A percentile compares a stretch with the other conserved stretches of the same genome.
Conservation (phyloP, 2,797 vertebrate species). For the Mus minutoides region DNA sequence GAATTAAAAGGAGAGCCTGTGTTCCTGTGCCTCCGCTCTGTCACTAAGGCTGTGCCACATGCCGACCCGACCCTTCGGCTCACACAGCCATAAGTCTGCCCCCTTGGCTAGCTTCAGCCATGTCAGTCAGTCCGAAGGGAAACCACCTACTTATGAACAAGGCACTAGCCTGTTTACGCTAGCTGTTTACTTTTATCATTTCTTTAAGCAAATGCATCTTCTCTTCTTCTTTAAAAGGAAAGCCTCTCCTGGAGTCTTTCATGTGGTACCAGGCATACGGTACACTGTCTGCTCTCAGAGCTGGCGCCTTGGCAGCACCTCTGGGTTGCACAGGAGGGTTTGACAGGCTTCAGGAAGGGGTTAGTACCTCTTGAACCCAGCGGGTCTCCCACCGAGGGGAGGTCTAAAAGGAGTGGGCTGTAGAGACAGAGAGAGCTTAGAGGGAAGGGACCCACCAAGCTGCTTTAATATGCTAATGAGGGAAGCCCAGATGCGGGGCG, state of each 20-base stretch:
- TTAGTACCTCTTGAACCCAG: constrained; percentile 87
- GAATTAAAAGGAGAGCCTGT: not conserved
- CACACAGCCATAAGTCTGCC: not conserved
- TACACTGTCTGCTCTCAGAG: constrained; percentile 59
- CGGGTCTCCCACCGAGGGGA: constrained; percentile 82
- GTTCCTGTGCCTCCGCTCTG: not conserved
- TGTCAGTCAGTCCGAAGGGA: not conserved
- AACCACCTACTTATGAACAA: not conserved
- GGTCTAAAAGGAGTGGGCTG: constrained; percentile 85
- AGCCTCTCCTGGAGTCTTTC: constrained; percentile 15
- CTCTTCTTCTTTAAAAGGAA: not conserved
- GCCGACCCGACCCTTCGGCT: not conserved
- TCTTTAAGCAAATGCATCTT: not conserved
- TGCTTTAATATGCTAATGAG: constrained; percentile 90
- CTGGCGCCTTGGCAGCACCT: constrained; percentile 49
- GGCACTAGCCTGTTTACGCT: not conserved
- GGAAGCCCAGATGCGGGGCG: constrained; percentile 87
- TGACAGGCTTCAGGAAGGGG: constrained; percentile 83
- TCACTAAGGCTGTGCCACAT: not conserved
- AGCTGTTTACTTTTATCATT: not conserved
- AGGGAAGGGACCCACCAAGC: constrained; percentile 87
- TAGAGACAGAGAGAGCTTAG: constrained; percentile 86
- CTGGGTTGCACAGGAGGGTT: constrained; percentile 60
- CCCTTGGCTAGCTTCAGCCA: not conserved
- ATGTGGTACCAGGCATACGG: not conserved